Percentiles rank a stretch among this genome's conserved stretches.
phyloP scores from a whole-genome alignment of 2,113 vertebrate species.

The Aramus guarauna region DNA sequence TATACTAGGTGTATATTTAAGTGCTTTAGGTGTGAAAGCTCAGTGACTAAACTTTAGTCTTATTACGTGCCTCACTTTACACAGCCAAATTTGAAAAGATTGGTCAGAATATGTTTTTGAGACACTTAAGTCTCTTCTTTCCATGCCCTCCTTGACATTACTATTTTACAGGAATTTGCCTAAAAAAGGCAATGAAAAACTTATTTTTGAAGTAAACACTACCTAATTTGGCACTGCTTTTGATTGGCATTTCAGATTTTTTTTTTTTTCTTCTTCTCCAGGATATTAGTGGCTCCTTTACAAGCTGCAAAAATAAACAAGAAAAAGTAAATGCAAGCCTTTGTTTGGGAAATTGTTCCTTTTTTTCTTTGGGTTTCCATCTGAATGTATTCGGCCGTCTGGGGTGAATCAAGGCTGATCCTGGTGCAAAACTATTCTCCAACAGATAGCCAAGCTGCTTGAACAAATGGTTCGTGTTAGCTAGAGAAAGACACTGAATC shows the following conservation, averaged over 20 bases:
- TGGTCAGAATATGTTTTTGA: background rate
- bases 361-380: conserved; percentile 55
- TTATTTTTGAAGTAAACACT: conserved; percentile 57
- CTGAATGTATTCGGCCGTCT: conserved; percentile 57
- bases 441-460: conserved; percentile 69
- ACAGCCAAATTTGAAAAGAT: background rate
- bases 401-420: conserved; percentile 64
- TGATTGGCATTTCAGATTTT: conserved; percentile 67
- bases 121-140: background rate
- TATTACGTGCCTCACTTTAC: background rate
- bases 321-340: conserved; percentile 50
- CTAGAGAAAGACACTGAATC: conserved; percentile 67
- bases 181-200: background rate
- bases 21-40: background rate
- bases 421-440: conserved; percentile 60
- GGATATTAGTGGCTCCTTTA: conserved; percentile 56
- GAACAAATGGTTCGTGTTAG: conserved; percentile 77
- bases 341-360: conserved; percentile 57
- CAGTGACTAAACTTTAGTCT: background rate
- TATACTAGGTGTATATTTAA: background rate
- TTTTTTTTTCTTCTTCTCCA: background rate
- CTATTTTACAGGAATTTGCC: conserved; percentile 19
- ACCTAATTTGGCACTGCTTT: conserved; percentile 55
- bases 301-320: conserved; percentile 75
- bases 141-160: background rate